Percentiles rank a stretch among this genome's conserved stretches.
Evolutionary conservation across 1,140 invertebrate species (phyloP).

Genomic region (Paralvinella palmiformis): DNA sequence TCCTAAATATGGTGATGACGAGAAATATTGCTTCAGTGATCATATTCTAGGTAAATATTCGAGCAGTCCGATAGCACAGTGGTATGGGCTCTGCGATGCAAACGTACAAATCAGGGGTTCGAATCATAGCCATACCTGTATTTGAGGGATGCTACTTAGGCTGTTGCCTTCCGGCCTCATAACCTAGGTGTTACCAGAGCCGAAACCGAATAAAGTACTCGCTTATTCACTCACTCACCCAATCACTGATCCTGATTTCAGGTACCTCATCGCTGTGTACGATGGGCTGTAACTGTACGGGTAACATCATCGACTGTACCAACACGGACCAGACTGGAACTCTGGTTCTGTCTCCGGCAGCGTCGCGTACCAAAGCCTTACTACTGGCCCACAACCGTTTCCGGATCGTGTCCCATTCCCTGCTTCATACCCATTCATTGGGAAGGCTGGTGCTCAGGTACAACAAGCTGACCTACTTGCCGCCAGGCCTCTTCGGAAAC

Average conservation of each 20-base stretch:
- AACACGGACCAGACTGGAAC: background rate
- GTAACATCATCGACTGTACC: background rate
- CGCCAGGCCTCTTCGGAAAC: conserved; percentile 1
- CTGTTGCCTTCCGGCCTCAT: too few relatives aligned
- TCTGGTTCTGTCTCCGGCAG: background rate
- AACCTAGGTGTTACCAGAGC: too few relatives aligned
- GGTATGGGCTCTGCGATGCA: too few relatives aligned
- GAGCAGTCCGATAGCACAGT: too few relatives aligned
- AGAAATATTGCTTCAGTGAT: conserved; percentile 13
- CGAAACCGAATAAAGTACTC: too few relatives aligned
- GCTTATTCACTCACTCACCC: too few relatives aligned
- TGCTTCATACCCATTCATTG: background rate
- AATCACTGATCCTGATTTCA: too few relatives aligned
- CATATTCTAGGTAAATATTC: background rate
- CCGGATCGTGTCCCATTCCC: background rate
- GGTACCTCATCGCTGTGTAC: too few relatives aligned
- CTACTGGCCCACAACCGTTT: conserved; percentile 2
- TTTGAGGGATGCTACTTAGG: too few relatives aligned
- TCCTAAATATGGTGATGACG: conserved; percentile 20
- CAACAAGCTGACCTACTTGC: background rate
- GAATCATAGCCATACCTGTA: too few relatives aligned
- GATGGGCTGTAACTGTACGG: background rate
- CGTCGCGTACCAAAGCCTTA: background rate
- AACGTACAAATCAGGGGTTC: too few relatives aligned
- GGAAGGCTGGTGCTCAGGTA: background rate